Evolutionary conservation across 2,797 vertebrate genomes (phyloP).

Genomic region (Premnoplex brunnescens): DNA sequence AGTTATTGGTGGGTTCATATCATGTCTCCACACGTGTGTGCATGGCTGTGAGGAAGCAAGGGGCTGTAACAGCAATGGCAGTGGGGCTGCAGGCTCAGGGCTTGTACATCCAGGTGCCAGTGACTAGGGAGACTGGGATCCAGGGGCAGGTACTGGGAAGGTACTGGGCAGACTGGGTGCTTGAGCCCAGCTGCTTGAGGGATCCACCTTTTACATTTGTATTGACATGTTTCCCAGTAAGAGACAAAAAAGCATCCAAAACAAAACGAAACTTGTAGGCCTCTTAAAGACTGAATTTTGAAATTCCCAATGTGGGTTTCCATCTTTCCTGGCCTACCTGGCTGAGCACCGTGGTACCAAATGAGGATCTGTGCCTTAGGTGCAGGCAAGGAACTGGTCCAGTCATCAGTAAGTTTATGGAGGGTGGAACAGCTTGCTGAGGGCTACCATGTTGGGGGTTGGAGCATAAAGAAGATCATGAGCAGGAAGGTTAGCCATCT

Average conservation of each 20-base stretch:
- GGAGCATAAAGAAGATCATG: neutral
- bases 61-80: neutral
- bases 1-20: neutral
- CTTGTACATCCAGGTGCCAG: neutral
- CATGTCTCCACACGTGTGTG: neutral
- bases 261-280: neutral
- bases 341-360: neutral
- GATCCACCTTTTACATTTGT: neutral
- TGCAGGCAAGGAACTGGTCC: neutral
- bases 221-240: neutral
- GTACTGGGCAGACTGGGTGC: neutral
- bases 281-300: neutral
- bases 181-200: neutral
- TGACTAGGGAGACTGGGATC: neutral
- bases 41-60: neutral
- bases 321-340: neutral
- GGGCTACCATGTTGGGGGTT: fast-evolving
- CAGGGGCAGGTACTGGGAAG: neutral
- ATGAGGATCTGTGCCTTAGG: neutral
- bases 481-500: neutral
- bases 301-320: neutral
- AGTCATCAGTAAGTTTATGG: neutral
- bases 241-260: neutral
- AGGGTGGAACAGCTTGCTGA: neutral
- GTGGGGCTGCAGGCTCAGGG: neutral